These are phyloP conservation scores for Columba livia DNA, from an alignment of 2,113 vertebrate genomes.

Conservation along the genomic window DNA sequence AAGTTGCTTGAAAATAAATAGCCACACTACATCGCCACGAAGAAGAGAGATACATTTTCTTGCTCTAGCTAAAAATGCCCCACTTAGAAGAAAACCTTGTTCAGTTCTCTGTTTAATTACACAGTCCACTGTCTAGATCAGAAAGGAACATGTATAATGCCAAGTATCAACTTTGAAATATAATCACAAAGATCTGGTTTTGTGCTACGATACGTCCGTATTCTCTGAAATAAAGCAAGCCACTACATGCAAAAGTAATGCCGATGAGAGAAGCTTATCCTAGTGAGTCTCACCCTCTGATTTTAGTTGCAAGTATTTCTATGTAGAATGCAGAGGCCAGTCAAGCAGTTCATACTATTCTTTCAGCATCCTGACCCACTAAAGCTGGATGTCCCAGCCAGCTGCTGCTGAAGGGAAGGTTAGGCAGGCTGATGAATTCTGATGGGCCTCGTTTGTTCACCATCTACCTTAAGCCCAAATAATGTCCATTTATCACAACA, in stretches of 20 bases:
- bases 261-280: not conserved
- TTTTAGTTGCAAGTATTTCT: not conserved
- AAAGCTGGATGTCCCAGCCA: not conserved
- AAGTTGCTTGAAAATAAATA: not conserved
- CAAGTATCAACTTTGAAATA: not conserved
- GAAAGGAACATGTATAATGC: not conserved
- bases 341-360: not conserved
- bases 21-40: not conserved
- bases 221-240: not conserved
- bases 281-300: not conserved
- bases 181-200: not conserved
- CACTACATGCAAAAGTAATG: not conserved
- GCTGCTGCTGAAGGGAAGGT: not conserved
- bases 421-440: not conserved
- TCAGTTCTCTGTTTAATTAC: not conserved
- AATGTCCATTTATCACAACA: not conserved
- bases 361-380: not conserved
- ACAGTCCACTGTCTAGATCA: not conserved
- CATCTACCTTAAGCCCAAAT: not conserved
- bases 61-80: not conserved
- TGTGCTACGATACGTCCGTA: fast-evolving
- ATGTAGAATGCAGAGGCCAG: not conserved
- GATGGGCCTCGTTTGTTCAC: not conserved
- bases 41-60: not conserved
- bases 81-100: not conserved